Percentiles rank a stretch among this genome's conserved stretches.
phyloP scores from a whole-genome alignment of 2,113 vertebrate species.

The Urocitellus parryii region DNA sequence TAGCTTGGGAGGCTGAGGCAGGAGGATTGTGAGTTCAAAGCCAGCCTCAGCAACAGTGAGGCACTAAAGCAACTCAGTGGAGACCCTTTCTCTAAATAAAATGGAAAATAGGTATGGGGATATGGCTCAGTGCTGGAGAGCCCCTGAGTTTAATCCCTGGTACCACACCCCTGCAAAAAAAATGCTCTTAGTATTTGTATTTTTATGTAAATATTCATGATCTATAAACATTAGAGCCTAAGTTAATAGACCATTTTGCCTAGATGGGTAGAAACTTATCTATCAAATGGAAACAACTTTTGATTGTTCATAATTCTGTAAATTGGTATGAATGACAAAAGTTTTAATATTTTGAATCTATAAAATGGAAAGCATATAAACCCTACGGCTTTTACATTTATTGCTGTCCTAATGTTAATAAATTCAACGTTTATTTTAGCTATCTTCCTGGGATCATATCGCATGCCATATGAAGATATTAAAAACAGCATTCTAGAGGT shows the following conservation, averaged over 20 bases:
- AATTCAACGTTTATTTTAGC: constrained; percentile 90
- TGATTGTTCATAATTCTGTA: constrained; percentile 17
- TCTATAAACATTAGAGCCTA: background rate
- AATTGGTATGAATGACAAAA: background rate
- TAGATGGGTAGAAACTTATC: background rate
- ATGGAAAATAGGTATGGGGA: too few relatives aligned
- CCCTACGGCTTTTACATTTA: background rate
- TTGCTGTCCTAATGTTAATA: constrained; percentile 57
- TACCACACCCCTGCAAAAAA: too few relatives aligned
- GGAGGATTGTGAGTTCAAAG: too few relatives aligned
- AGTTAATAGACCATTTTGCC: background rate
- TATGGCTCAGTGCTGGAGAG: too few relatives aligned
- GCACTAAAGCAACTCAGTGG: too few relatives aligned
- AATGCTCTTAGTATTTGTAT: background rate
- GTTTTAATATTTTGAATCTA: background rate
- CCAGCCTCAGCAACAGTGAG: too few relatives aligned
- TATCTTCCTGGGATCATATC: constrained; percentile 98
- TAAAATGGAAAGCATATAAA: background rate
- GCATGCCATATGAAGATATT: constrained; percentile 98
- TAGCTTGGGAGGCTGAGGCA: too few relatives aligned
- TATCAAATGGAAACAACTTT: background rate
- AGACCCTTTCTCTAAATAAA: too few relatives aligned
- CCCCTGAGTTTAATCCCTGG: too few relatives aligned
- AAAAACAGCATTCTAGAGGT: constrained; percentile 95
- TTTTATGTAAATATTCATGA: background rate